Percentiles rank a stretch among this genome's conserved stretches.
Conservation (phyloP, 2,888 invertebrate genomes). For the Cataglyphis livida region DNA sequence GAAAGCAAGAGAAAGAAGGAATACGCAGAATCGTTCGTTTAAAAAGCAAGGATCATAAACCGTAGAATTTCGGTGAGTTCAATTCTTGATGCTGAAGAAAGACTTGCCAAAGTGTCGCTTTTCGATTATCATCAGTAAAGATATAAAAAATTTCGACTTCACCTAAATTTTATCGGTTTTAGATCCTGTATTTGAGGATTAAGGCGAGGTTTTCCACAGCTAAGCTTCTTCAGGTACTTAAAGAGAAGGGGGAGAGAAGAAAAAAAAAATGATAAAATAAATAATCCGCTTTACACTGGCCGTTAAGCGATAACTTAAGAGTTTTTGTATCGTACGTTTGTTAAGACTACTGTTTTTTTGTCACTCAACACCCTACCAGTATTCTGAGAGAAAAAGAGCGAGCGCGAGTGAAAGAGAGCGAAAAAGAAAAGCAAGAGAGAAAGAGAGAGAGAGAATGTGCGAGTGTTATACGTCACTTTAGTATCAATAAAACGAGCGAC, state of each 20-base stretch:
- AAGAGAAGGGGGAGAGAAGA: slow-evolving; percentile 55
- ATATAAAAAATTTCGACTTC: not conserved
- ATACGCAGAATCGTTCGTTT: not conserved
- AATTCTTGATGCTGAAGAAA: not conserved
- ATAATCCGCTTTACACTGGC: slow-evolving; percentile 80
- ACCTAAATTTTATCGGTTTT: slow-evolving; percentile 12
- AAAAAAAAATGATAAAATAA: slow-evolving; percentile 24
- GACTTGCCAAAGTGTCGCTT: not conserved
- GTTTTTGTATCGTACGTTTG: slow-evolving; percentile 84
- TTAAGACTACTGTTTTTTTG: slow-evolving; percentile 80
- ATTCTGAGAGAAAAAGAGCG: slow-evolving; percentile 73
- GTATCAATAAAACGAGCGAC: slow-evolving; percentile 55
- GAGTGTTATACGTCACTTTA: slow-evolving; percentile 51
- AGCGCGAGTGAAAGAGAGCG: slow-evolving; percentile 34
- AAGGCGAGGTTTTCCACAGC: slow-evolving; percentile 80
- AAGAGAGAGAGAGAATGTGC: not conserved
- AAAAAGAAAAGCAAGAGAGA: not conserved
- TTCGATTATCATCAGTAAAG: not conserved
- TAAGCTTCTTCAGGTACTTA: slow-evolving; percentile 83
- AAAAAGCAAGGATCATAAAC: not conserved
- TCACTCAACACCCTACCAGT: slow-evolving; percentile 82
- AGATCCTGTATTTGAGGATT: not conserved
- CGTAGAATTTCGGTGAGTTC: slow-evolving; percentile 29
- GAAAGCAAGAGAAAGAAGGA: slow-evolving; percentile 53
- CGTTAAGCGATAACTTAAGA: slow-evolving; percentile 82